phyloP scores from a whole-genome alignment of 2,113 vertebrate species.

The Melanocharis versteri region DNA sequence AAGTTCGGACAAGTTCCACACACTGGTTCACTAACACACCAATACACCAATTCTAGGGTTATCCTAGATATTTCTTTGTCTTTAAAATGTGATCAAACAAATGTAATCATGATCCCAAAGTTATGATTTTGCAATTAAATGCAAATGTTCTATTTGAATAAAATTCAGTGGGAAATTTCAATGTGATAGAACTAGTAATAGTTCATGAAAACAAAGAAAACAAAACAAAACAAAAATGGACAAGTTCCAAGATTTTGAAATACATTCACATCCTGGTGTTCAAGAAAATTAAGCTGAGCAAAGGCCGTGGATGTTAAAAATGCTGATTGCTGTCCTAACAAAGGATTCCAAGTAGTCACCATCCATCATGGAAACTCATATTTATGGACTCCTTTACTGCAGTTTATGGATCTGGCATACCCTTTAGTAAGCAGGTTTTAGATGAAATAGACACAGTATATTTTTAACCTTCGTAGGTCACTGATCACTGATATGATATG shows the following conservation, averaged over 20 bases:
- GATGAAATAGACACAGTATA: background rate
- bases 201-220: background rate
- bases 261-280: background rate
- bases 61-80: background rate
- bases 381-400: background rate
- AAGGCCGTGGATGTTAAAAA: background rate
- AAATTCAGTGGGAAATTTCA: background rate
- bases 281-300: background rate
- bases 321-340: background rate
- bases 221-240: background rate
- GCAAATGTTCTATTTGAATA: background rate
- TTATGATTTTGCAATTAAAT: background rate
- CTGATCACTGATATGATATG: background rate
- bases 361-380: background rate
- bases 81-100: background rate
- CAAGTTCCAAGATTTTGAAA: background rate
- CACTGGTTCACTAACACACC: background rate
- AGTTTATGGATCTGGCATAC: background rate
- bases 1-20: background rate
- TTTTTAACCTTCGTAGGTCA: background rate
- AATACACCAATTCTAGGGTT: background rate
- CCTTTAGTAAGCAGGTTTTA: constrained; percentile 14
- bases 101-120: background rate
- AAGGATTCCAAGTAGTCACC: background rate
- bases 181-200: background rate